Evolutionary conservation across 2,888 invertebrate species (phyloP).

Genomic region (Eustalomyia histrio): DNA sequence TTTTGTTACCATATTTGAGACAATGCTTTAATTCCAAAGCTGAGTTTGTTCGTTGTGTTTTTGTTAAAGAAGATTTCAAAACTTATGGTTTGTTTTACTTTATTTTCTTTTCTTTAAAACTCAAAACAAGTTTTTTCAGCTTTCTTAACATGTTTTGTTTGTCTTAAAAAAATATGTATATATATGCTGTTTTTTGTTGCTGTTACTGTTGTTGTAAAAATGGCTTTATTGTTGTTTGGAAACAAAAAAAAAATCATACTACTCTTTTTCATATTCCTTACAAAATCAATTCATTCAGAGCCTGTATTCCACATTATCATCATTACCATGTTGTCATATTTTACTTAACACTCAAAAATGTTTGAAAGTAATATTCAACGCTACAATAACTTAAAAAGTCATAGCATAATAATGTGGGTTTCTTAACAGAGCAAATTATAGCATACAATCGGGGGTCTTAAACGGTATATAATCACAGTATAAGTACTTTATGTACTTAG

Average conservation of each 20-base stretch:
- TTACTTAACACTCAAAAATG: slow-evolving; percentile 4
- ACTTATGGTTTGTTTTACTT: slow-evolving; percentile 6
- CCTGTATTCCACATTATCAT: slow-evolving; percentile 38
- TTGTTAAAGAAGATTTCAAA: slow-evolving; percentile 2
- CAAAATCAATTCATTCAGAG: slow-evolving; percentile 47
- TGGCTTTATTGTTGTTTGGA: slow-evolving; percentile 44
- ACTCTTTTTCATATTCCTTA: slow-evolving; percentile 19
- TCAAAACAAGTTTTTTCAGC: slow-evolving; percentile 54
- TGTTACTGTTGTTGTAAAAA: slow-evolving; percentile 51
- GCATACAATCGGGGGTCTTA: too few species aligned
- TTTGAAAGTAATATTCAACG: background rate
- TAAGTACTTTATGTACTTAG: too few species aligned
- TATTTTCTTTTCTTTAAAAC: slow-evolving; percentile 11
- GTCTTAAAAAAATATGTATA: slow-evolving; percentile 48
- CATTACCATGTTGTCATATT: slow-evolving; percentile 41
- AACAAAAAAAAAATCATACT: slow-evolving; percentile 33
- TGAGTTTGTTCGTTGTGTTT: slow-evolving; percentile 26
- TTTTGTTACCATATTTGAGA: slow-evolving; percentile 45
- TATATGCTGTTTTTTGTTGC: too few species aligned
- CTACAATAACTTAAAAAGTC: too few species aligned
- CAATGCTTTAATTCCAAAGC: slow-evolving; percentile 53
- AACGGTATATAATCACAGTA: too few species aligned
- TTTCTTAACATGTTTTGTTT: slow-evolving; percentile 48
- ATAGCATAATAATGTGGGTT: too few species aligned
- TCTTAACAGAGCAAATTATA: too few species aligned